These are phyloP conservation scores for Okapia johnstoni DNA, from an alignment of 2,113 vertebrate genomes.

Conservation along the genomic window DNA sequence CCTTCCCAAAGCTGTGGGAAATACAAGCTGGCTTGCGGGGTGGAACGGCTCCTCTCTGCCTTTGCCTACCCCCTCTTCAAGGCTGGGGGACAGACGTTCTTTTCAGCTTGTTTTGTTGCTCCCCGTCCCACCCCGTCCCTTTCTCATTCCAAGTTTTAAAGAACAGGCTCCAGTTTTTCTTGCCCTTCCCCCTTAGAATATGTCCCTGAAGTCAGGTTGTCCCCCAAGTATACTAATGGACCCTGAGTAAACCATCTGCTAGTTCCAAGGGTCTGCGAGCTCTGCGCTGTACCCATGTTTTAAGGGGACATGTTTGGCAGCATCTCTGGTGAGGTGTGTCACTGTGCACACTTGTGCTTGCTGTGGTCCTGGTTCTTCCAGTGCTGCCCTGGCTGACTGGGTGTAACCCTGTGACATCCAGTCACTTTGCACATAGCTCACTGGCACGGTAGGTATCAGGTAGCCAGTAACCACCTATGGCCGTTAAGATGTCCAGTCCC, in stretches of 20 bases:
- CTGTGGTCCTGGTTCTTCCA: background rate
- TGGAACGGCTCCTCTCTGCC: background rate
- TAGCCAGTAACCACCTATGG: background rate
- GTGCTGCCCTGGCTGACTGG: background rate
- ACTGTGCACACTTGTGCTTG: background rate
- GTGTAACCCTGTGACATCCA: background rate
- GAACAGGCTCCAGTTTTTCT: background rate
- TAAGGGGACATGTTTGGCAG: background rate
- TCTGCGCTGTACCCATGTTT: background rate
- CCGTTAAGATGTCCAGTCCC: background rate
- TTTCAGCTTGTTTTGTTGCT: background rate
- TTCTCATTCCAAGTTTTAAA: background rate
- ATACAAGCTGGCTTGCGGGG: background rate
- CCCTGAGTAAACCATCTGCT: background rate
- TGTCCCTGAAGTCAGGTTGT: background rate
- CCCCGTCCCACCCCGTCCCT: fast-evolving
- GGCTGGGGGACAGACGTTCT: background rate
- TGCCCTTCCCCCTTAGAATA: background rate
- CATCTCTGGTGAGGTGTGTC: background rate
- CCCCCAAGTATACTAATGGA: background rate
- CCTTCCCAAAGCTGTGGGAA: background rate
- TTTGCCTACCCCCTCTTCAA: background rate
- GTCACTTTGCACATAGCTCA: background rate
- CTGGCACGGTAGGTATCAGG: background rate
- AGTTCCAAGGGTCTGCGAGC: background rate